These are phyloP conservation scores for Epizoanthus rinbou DNA, from an alignment of 92 coral and sea anemone species.

Conservation along the genomic window DNA sequence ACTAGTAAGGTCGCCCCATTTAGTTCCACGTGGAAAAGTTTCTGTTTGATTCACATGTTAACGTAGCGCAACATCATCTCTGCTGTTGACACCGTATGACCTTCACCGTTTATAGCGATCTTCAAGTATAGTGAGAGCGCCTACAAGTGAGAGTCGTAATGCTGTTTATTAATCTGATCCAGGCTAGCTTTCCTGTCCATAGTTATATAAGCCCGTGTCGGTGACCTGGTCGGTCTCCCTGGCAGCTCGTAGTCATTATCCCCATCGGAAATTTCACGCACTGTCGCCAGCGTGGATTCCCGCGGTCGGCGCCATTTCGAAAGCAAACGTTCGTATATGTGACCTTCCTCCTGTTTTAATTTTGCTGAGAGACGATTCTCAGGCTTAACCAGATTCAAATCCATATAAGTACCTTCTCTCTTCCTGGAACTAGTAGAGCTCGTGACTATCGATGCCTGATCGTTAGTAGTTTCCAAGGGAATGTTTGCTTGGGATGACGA, in stretches of 20 bases:
- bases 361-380: not conserved
- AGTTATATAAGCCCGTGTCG: not conserved
- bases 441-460: not conserved
- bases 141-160: no score
- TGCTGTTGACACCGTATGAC: no score
- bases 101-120: not conserved
- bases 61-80: no score
- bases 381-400: not conserved
- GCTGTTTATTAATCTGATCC: not conserved
- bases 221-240: not conserved
- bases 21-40: no score
- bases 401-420: not conserved
- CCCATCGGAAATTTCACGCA: not conserved
- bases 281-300: not conserved
- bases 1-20: no score
- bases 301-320: slow-evolving; percentile 15
- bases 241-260: not conserved
- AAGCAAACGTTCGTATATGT: slow-evolving; percentile 7
- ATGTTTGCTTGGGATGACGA: not conserved
- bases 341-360: not conserved
- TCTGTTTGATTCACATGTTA: no score
- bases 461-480: not conserved
- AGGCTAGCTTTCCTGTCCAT: not conserved
- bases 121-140: no score
- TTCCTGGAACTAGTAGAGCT: not conserved